phyloP scores from a whole-genome alignment of 2,888 invertebrate species.

The Polia nebulosa region DNA sequence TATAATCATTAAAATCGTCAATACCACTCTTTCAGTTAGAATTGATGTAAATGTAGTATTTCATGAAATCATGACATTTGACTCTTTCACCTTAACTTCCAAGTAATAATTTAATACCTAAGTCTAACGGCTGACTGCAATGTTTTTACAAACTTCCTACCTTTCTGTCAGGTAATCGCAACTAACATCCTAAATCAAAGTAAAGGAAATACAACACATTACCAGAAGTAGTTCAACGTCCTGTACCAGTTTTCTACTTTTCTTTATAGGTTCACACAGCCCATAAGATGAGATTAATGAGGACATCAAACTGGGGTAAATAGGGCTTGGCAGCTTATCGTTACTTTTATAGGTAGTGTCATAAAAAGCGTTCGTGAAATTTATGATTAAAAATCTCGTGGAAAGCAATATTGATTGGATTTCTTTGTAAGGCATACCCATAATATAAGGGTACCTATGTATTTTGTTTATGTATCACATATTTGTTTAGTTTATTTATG shows the following conservation, averaged over 20 bases:
- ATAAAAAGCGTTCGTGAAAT: slow-evolving; percentile 18
- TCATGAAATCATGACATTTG: no score
- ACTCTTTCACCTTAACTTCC: no score
- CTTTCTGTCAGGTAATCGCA: not conserved
- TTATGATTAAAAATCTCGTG: slow-evolving; percentile 1
- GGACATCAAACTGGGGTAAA: slow-evolving; percentile 42
- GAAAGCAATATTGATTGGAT: not conserved
- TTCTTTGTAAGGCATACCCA: no score
- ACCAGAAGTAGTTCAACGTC: slow-evolving; percentile 40
- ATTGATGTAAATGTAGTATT: no score
- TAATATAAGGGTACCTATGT: no score
- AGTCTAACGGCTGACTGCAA: no score
- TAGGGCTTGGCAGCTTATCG: slow-evolving; percentile 1
- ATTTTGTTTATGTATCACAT: no score
- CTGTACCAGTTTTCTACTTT: slow-evolving; percentile 45
- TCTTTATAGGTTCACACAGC: slow-evolving; percentile 43
- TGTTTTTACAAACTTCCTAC: slow-evolving; percentile 6
- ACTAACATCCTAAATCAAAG: slow-evolving; percentile 3
- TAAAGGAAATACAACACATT: slow-evolving; percentile 23
- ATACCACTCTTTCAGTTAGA: no score
- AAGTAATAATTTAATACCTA: no score
- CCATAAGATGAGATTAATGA: slow-evolving; percentile 37
- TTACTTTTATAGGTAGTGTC: slow-evolving; percentile 29
- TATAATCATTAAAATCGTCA: no score
- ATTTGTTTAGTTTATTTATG: no score